Base-by-base conservation (phyloP, 1,140 invertebrate genomes). In the Rhagoletis zephyria region DNA sequence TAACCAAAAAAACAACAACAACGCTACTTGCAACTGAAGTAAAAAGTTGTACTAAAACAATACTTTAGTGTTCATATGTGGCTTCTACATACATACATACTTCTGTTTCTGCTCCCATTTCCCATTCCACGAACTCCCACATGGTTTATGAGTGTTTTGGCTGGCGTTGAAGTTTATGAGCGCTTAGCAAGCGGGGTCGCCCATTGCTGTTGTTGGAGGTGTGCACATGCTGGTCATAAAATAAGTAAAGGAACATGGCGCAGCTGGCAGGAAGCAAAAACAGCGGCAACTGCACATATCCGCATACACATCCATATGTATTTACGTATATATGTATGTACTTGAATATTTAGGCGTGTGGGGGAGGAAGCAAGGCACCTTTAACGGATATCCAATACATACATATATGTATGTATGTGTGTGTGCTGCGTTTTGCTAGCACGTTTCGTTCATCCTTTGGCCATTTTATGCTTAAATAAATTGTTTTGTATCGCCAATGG, bases 111-210 rank as follows among this genome's bases (percentile, higher is more conserved):
- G 1, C 30, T 30, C 30, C 30, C 30, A 30, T 30, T 30, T 30
- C 30, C 40, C 30, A 30, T 30, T 30, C 30, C 67, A n/a, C 10
- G 2, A 16, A 16, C 67, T 42, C 42, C 6, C 67, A 45, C 45
- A 74, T 56, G 74, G 74, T 56, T 81, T 81, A 81, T 81, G 48
- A 81, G 14, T 81, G 48, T 56, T 56, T 81, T 81, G 74, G 48
- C 74, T 81, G 74, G 74, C 14, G 74, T 56, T 81, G 48, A 81
- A 59, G 74, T 81, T 81, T 81, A 81, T 81, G 74, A 81, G 74
- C 74, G 48, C n/a, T 81, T 81, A 81, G 74, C 45, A 19, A 56
- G 74, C 56, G 16, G 48, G 19, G n/a, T 56, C n/a, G 48, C n/a
- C n/a, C 16, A 5, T 9, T 81, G 30, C 30, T 30, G 30, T 30